These are phyloP conservation scores for Quadriops clusia DNA, from an alignment of 2,888 invertebrate species.

Conservation along the genomic window DNA sequence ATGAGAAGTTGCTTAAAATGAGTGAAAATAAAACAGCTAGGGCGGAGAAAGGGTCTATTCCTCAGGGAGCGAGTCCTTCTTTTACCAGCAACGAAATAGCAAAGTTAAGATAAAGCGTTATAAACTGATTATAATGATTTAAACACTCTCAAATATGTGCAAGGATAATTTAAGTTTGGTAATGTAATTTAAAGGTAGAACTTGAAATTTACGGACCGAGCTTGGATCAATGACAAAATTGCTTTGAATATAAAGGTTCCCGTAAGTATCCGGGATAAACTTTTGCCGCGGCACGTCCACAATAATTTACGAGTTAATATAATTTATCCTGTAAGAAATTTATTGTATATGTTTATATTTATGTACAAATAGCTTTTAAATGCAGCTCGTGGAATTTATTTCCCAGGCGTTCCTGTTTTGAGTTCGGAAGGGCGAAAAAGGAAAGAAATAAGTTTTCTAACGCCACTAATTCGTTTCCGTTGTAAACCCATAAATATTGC, in stretches of 20 bases:
- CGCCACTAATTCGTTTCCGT: conserved; percentile 16
- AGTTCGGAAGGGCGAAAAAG: too few relatives aligned
- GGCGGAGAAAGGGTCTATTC: conserved; percentile 7
- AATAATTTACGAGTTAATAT: too few relatives aligned
- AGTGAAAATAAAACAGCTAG: too few relatives aligned
- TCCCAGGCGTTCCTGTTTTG: too few relatives aligned
- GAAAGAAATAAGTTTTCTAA: too few relatives aligned
- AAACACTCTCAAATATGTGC: conserved; percentile 29
- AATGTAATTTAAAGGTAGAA: conserved; percentile 27
- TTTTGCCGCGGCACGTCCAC: not conserved
- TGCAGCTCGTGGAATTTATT: too few relatives aligned
- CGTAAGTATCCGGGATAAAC: not conserved
- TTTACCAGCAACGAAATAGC: conserved; percentile 28
- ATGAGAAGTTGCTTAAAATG: too few relatives aligned
- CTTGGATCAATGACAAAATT: conserved; percentile 5
- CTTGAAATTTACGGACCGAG: conserved; percentile 10
- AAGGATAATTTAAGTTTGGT: conserved; percentile 21
- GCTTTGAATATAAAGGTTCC: conserved; percentile 6
- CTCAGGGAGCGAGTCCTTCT: conserved; percentile 7
- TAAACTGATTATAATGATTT: conserved; percentile 35
- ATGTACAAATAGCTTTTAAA: too few relatives aligned
- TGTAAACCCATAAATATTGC: conserved; percentile 15
- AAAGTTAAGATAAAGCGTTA: conserved; percentile 33
- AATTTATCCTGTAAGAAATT: too few relatives aligned
- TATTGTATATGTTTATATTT: too few relatives aligned